Base-by-base conservation (phyloP, 1,140 invertebrate species). In the Anagrus nilaparvatae region DNA sequence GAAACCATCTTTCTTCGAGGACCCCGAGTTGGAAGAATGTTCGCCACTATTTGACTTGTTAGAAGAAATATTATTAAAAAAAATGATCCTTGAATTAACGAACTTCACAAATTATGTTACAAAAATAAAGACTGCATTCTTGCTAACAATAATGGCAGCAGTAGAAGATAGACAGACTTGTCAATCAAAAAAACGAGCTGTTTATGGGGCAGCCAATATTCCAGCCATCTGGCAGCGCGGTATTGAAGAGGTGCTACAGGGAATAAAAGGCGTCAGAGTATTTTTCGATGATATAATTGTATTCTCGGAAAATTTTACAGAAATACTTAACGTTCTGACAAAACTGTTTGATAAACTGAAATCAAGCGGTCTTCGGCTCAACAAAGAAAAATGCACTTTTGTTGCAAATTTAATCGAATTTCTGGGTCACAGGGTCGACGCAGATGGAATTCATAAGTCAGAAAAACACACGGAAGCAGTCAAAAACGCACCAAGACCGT, bases 361-460 rank as follows among this genome's bases (percentile, higher is more conserved):
- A 3, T 13, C 25, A 20, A 30, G 43, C 19, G 36, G 40, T 13
- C 20, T 47, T 1, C 27, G 20, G 1, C 27, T 50, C 0, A 53
- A 53, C 30, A 23, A 17, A 18, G 24, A 13, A 3, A 62, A 62
- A 40, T 60, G 53, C 28, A 14, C 39, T 13, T 59, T 61, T 49
- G 55, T 31, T 5, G 42, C 21, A 29, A 16, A 39, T 10, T 17
- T 46, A 8, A 25, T 59, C 4, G 44, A 54, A 31, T 56, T 43
- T 31, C 34, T 59, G n/a, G 55, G 56, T 12, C 45, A 55, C 23
- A 42, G 32, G 8, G 34, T 53, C 1, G 46, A 43, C n/a, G 40
- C 40, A 4, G 40, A 40, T 4, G n/a, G n/a, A n/a, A n/a, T n/a
- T n/a, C n/a, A n/a, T n/a, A n/a, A n/a, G n/a, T n/a, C n/a, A n/a